Conservation (phyloP, 2,113 vertebrate species). For the Rhagologus leucostigma region DNA sequence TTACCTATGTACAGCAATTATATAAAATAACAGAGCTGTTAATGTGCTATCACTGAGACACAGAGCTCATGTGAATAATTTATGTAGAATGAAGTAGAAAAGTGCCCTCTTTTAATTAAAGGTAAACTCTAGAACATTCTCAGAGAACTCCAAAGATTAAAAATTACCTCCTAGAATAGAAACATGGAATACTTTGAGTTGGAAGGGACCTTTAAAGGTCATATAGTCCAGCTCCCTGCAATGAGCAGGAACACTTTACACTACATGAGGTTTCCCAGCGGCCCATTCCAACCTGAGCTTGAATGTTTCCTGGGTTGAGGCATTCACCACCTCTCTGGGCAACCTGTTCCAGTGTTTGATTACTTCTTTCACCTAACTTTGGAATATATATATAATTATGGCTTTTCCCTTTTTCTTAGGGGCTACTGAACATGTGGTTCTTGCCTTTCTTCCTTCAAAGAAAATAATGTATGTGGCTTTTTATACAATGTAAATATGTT, state of each 20-base stretch:
- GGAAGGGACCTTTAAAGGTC: neutral
- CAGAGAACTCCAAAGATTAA: neutral
- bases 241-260: neutral
- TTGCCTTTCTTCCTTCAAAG: neutral
- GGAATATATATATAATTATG: neutral
- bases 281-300: neutral
- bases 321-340: neutral
- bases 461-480: neutral
- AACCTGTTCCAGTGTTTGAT: neutral
- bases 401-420: neutral
- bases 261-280: neutral
- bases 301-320: neutral
- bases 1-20: conserved; percentile 46
- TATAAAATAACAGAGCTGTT: conserved; percentile 43
- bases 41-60: neutral
- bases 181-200: neutral
- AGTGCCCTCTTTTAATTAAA: neutral
- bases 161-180: neutral
- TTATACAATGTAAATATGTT: neutral
- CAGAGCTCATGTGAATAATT: conserved; percentile 25
- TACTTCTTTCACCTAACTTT: neutral
- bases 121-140: neutral
- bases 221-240: neutral
- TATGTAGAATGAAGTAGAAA: neutral
- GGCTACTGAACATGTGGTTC: neutral